Evolutionary conservation across 2,888 invertebrate genomes (phyloP).

Genomic region (Drosophila neotestacea): DNA sequence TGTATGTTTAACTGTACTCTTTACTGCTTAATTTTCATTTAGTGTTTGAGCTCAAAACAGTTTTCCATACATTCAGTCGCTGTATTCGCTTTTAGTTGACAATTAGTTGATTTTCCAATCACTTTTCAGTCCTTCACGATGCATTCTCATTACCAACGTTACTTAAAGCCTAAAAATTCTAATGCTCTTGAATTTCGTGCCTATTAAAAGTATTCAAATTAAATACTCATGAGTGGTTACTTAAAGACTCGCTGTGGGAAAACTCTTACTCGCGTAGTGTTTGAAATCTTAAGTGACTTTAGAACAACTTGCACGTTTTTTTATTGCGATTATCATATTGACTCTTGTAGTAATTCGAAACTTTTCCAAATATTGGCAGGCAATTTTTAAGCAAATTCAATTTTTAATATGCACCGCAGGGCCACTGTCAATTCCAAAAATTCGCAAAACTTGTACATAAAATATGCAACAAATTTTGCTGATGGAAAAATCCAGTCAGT

Average conservation of each 20-base stretch:
- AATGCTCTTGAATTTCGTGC: no score
- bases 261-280: not conserved
- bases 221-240: no score
- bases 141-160: not conserved
- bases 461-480: constrained; percentile 64
- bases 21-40: not conserved
- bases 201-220: no score
- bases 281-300: not conserved
- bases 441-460: constrained; percentile 52
- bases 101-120: no score
- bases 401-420: constrained; percentile 30
- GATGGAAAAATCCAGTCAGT: constrained; percentile 42
- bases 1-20: not conserved
- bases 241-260: not conserved
- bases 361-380: constrained; percentile 35
- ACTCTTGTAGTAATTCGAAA: constrained; percentile 13
- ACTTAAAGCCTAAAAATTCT: no score
- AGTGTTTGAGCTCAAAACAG: not conserved
- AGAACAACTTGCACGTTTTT: not conserved
- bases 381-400: constrained; percentile 36
- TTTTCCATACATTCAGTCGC: not conserved
- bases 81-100: not conserved
- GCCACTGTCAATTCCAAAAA: constrained; percentile 44
- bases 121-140: not conserved
- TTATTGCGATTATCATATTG: not conserved